phyloP scores from a whole-genome alignment of 1,140 invertebrate genomes.

The Odontomachus brunneus region DNA sequence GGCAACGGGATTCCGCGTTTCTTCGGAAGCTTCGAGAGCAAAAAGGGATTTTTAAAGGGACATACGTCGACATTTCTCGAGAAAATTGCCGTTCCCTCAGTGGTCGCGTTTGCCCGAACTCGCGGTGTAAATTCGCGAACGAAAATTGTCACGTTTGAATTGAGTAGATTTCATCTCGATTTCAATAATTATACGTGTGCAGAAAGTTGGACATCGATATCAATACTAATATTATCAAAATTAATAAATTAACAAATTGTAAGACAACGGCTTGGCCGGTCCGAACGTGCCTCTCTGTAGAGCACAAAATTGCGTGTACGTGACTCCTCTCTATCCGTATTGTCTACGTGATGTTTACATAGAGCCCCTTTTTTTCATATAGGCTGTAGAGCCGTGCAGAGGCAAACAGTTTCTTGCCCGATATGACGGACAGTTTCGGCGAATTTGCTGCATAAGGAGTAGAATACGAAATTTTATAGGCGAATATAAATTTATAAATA shows the following conservation, averaged over 20 bases:
- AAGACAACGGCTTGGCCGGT: not conserved
- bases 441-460: conserved; percentile 47
- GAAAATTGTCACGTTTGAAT: no score
- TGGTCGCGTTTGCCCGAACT: no score
- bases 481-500: not conserved
- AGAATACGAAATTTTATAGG: conserved; percentile 34
- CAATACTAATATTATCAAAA: no score
- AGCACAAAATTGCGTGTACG: conserved; percentile 47
- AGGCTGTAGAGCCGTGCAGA: conserved; percentile 36
- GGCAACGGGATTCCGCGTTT: no score
- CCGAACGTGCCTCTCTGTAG: not conserved
- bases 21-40: no score
- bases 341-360: conserved; percentile 52
- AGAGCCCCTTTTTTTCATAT: conserved; percentile 25
- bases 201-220: no score
- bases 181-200: no score
- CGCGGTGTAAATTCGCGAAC: no score
- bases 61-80: no score
- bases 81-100: no score
- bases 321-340: conserved; percentile 48
- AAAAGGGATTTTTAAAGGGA: no score
- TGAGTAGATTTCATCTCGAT: no score
- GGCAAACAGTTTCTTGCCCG: conserved; percentile 47
- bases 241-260: not conserved
- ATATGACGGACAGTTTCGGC: conserved; percentile 51